Conservation (phyloP, 2,888 invertebrate genomes). For the Metopia argyrocephala region DNA sequence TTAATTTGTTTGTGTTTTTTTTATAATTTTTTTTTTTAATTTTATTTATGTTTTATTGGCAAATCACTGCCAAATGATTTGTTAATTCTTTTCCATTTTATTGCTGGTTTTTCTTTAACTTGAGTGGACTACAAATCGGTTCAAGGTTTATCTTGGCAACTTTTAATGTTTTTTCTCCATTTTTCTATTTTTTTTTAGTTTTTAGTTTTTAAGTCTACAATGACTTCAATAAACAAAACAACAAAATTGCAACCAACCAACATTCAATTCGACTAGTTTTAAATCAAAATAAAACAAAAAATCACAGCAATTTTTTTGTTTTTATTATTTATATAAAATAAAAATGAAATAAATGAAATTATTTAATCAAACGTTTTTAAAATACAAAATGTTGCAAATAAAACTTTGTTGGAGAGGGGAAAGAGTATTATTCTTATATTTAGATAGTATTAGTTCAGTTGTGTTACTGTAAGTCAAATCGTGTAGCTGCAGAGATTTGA, state of each 20-base stretch:
- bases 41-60: not conserved
- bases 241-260: slow-evolving; percentile 1
- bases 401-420: not conserved
- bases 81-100: slow-evolving; percentile 27
- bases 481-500: no score
- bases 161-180: slow-evolving; percentile 21
- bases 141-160: slow-evolving; percentile 57
- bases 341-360: not conserved
- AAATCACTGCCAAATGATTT: slow-evolving; percentile 35
- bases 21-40: not conserved
- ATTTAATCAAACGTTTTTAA: slow-evolving; percentile 12
- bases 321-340: slow-evolving; percentile 17
- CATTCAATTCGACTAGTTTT: slow-evolving; percentile 46
- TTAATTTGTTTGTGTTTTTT: not conserved
- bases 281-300: slow-evolving; percentile 1
- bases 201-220: slow-evolving; percentile 18
- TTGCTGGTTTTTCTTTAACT: slow-evolving; percentile 32
- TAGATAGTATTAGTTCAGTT: not conserved
- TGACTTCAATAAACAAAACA: slow-evolving; percentile 7
- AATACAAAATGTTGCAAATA: not conserved
- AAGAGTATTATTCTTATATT: not conserved
- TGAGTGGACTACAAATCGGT: slow-evolving; percentile 38
- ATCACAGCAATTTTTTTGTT: not conserved
- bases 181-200: not conserved
- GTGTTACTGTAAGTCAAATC: no score